phyloP scores from a whole-genome alignment of 1,140 invertebrate species.

The Pantala flavescens region DNA sequence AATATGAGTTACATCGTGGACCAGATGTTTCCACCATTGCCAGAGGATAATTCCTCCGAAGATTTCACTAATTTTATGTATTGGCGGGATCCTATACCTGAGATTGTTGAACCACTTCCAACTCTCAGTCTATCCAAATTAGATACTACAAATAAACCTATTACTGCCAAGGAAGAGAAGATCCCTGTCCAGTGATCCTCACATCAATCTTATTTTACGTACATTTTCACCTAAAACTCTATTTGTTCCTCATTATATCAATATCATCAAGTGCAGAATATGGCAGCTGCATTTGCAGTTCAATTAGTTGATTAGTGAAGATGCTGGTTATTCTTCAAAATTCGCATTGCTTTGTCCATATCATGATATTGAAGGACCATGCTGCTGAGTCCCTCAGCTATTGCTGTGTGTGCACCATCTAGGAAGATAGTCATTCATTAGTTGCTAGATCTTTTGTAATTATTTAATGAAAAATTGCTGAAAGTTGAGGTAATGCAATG shows the following conservation, averaged over 20 bases:
- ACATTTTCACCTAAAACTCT: background rate
- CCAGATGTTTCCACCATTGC: slow-evolving; percentile 77
- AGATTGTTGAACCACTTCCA: slow-evolving; percentile 28
- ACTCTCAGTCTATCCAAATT: background rate
- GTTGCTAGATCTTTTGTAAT: background rate
- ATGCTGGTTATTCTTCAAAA: background rate
- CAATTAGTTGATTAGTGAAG: background rate
- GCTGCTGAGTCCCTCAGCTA: background rate
- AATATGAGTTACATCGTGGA: slow-evolving; percentile 89
- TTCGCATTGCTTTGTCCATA: background rate
- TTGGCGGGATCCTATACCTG: slow-evolving; percentile 77
- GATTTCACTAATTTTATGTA: slow-evolving; percentile 84
- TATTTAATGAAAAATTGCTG: background rate
- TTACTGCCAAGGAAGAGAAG: background rate
- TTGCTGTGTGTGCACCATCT: background rate
- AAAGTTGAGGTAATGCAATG: background rate
- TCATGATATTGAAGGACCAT: background rate
- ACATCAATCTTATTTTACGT: background rate
- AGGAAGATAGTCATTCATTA: background rate
- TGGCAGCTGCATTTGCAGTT: slow-evolving; percentile 3
- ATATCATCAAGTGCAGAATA: background rate
- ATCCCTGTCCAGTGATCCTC: background rate
- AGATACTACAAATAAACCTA: background rate
- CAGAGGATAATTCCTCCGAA: slow-evolving; percentile 51
- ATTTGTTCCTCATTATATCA: background rate